A percentile compares a stretch with the other conserved stretches of the same genome.
phyloP scores from a whole-genome alignment of 2,888 invertebrate genomes.

The Exocentrus adspersus region DNA sequence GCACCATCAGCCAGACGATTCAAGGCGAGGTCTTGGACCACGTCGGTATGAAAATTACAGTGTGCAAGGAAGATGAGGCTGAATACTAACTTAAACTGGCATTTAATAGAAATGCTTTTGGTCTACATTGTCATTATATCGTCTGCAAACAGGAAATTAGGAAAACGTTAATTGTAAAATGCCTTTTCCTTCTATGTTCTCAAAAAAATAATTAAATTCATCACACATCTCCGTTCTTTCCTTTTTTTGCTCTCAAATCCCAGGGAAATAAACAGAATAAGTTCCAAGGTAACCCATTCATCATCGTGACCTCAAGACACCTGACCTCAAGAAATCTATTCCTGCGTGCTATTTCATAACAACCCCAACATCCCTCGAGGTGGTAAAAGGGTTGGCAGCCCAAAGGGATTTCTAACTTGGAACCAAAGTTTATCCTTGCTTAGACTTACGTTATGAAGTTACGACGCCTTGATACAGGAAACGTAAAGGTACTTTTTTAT shows the following conservation, averaged over 20 bases:
- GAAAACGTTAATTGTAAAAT: too few relatives aligned
- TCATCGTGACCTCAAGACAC: background rate
- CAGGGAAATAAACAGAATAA: background rate
- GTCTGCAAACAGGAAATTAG: too few relatives aligned
- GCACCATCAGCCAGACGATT: conserved; percentile 23
- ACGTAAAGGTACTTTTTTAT: too few relatives aligned
- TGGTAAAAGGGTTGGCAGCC: background rate
- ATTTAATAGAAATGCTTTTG: too few relatives aligned
- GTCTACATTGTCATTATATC: too few relatives aligned
- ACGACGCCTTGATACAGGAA: too few relatives aligned
- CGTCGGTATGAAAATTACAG: conserved; percentile 22
- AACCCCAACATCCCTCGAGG: background rate
- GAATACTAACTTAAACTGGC: conserved; percentile 11
- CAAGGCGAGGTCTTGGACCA: conserved; percentile 11
- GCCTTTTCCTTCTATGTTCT: too few relatives aligned
- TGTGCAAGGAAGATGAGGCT: conserved; percentile 6
- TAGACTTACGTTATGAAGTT: too few relatives aligned
- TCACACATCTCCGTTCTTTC: background rate
- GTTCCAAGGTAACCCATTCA: background rate
- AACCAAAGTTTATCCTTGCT: too few relatives aligned
- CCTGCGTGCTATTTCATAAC: background rate
- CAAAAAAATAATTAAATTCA: too few relatives aligned
- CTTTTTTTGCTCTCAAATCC: background rate
- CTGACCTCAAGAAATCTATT: conserved; percentile 1
- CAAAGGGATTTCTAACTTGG: background rate